Percentiles rank a stretch among this genome's conserved stretches.
phyloP scores from a whole-genome alignment of 2,888 invertebrate species.

The Xylocampa areola region DNA sequence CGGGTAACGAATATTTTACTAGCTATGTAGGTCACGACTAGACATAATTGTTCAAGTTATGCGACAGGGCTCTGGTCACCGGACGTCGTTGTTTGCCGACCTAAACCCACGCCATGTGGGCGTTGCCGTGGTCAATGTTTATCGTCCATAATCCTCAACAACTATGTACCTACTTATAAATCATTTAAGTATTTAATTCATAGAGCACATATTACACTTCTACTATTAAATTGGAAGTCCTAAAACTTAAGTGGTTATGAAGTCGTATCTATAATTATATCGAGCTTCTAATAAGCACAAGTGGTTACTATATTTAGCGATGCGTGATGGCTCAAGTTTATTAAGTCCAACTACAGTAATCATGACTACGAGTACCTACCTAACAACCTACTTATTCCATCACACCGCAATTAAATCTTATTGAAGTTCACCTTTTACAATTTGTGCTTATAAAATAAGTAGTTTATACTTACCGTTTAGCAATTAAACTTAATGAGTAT shows the following conservation, averaged over 20 bases:
- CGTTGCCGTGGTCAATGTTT: conserved; percentile 63
- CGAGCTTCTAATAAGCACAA: conserved; percentile 71
- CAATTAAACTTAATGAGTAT: conserved; percentile 30
- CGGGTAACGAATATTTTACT: conserved; percentile 48
- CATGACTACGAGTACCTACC: conserved; percentile 39
- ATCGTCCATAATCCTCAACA: conserved; percentile 39
- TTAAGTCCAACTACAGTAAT: conserved; percentile 58
- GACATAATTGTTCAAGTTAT: conserved; percentile 67
- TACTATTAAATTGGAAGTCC: conserved; percentile 20
- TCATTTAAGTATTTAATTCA: conserved; percentile 38
- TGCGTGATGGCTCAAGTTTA: conserved; percentile 72
- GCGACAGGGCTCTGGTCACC: conserved; percentile 74
- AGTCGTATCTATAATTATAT: conserved; percentile 72
- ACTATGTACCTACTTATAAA: conserved; percentile 48
- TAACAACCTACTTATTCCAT: conserved; percentile 35
- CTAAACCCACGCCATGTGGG: conserved; percentile 80
- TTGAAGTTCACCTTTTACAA: conserved; percentile 22
- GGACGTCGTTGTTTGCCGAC: conserved; percentile 85
- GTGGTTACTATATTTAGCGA: conserved; percentile 77
- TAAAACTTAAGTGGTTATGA: conserved; percentile 63
- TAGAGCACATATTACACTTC: conserved; percentile 13
- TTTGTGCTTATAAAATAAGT: conserved; percentile 32
- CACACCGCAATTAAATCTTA: conserved; percentile 23
- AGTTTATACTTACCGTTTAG: conserved; percentile 17
- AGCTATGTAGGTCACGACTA: conserved; percentile 67